Evolutionary conservation across 2,113 vertebrate species (phyloP), one percentile per base, ranked within the genome.

Genomic region (Myrmecobius fasciatus): DNA sequence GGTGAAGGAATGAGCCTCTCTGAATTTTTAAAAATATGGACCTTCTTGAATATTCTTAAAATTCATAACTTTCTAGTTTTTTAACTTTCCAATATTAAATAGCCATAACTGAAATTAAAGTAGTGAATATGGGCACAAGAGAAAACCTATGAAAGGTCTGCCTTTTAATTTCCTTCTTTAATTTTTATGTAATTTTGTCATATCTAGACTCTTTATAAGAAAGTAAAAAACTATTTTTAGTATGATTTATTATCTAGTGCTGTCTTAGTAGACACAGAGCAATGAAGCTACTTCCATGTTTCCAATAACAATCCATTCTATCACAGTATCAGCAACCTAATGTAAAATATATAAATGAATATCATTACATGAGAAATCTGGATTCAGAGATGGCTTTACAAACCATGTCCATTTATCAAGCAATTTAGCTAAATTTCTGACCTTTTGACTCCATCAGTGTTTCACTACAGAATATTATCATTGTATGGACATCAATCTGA

Each of bases 1-100:
- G 20, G 14, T 90, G 95, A 92, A 97, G 48, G 89, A 96, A 96
- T 28, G 94, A 8, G n/a, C 6, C 17, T 83, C 7, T 43, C 67
- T 43, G 17, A 83, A 43, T 43, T 83, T 75, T 83, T 83, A 24
- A 83, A 75, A 83, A 43, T 20, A 43, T 83, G 67, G 14, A 24
- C 20, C 75, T 46, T 49, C 92, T 94, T 12, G 95, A 94, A 89
- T 43, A 96, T 94, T 95, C 36, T 92, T 46, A 46, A 96, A 88
- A 93, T 94, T 95, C 12, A 96, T 96, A 89, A 9, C 51, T 93
- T 96, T 96, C 28, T 91, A 93, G 36, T 7, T 95, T 43, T 89
- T 95, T 93, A 91, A 95, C 1, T 91, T 93, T 92, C 9, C 93
- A 75, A 95, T 95, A 93, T 36, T 94, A 95, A 92, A 48, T 89